phyloP scores from a whole-genome alignment of 2,797 vertebrate species.

The Sebastes iracundus region DNA sequence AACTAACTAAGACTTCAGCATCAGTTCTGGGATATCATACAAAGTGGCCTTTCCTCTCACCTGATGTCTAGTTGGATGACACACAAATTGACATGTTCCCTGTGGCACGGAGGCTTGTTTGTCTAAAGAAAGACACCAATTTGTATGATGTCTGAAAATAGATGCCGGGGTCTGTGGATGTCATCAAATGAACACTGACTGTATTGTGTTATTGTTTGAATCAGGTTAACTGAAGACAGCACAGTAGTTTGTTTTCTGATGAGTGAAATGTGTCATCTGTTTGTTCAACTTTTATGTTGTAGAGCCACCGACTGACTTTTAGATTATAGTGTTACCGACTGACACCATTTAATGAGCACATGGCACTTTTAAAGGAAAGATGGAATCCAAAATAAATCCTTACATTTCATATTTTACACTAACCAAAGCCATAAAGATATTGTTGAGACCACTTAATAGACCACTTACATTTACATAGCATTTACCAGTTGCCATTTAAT shows the following conservation, averaged over 20 bases:
- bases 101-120: neutral
- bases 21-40: neutral
- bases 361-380: neutral
- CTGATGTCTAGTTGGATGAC: neutral
- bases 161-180: neutral
- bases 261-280: neutral
- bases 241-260: neutral
- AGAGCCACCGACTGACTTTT: neutral
- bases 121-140: constrained; percentile 1
- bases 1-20: neutral
- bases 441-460: neutral
- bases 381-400: neutral
- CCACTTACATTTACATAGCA: neutral
- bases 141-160: constrained; percentile 25
- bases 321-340: neutral
- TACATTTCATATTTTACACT: neutral
- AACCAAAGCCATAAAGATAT: neutral
- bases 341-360: neutral
- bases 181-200: neutral
- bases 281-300: neutral
- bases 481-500: neutral
- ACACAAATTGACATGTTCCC: neutral
- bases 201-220: neutral
- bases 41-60: constrained; percentile 5
- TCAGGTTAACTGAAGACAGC: neutral